Evolutionary conservation across 2,113 vertebrate species (phyloP).

Genomic region (Caretta caretta): DNA sequence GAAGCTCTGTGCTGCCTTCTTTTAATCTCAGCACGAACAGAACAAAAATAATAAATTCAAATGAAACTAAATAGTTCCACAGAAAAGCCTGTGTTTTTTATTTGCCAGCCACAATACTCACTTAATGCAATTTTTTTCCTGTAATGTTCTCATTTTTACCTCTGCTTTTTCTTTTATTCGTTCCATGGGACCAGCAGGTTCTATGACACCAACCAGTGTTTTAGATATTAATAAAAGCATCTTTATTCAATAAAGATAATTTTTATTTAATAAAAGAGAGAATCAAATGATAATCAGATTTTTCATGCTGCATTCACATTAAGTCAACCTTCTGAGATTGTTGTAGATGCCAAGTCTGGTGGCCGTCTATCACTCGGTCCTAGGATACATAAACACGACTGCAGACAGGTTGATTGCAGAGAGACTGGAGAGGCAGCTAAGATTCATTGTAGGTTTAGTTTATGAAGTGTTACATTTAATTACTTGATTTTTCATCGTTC

Average conservation of each 20-base stretch:
- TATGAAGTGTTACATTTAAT: conserved; percentile 57
- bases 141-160: conserved; percentile 55
- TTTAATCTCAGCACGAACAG: background rate
- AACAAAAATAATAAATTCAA: conserved; percentile 37
- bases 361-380: conserved; percentile 14
- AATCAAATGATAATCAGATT: conserved; percentile 69
- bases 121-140: conserved; percentile 60
- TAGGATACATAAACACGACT: conserved; percentile 46
- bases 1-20: background rate
- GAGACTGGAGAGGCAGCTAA: conserved; percentile 36
- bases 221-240: conserved; percentile 76
- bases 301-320: conserved; percentile 47
- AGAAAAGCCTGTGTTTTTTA: conserved; percentile 29
- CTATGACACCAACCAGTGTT: conserved; percentile 55
- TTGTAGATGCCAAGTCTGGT: conserved; percentile 31
- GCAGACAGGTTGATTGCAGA: conserved; percentile 32
- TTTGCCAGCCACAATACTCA: conserved; percentile 51
- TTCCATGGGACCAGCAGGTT: conserved; percentile 18
- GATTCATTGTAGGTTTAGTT: conserved; percentile 19
- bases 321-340: conserved; percentile 28
- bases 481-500: conserved; percentile 27
- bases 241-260: conserved; percentile 71
- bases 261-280: conserved; percentile 73
- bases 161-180: conserved; percentile 63
- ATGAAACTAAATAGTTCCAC: conserved; percentile 1